phyloP scores from a whole-genome alignment of 2,888 invertebrate genomes.

The Sisyra terminalis region DNA sequence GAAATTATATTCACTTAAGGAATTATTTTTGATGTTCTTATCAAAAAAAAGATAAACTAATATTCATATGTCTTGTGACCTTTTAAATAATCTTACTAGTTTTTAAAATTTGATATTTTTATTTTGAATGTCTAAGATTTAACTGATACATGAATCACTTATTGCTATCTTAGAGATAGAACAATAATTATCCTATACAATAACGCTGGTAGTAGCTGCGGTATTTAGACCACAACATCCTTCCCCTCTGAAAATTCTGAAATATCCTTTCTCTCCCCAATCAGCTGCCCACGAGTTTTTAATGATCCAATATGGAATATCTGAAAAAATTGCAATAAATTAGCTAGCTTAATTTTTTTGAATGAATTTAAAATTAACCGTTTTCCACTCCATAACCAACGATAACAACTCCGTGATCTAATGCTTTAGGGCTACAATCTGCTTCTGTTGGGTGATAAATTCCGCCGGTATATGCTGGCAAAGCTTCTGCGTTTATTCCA shows the following conservation, averaged over 20 bases:
- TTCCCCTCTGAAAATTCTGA: slow-evolving; percentile 83
- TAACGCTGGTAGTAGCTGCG: slow-evolving; percentile 58
- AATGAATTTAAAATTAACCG: slow-evolving; percentile 24
- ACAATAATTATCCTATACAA: no score
- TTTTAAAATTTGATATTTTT: no score
- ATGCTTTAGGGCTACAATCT: slow-evolving; percentile 53
- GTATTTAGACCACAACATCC: slow-evolving; percentile 88
- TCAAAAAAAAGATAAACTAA: no score
- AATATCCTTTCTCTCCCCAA: slow-evolving; percentile 95
- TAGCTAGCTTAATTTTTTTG: slow-evolving; percentile 43
- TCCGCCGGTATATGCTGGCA: slow-evolving; percentile 93
- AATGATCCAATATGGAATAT: slow-evolving; percentile 77
- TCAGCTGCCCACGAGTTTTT: slow-evolving; percentile 88
- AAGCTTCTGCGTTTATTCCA: slow-evolving; percentile 26
- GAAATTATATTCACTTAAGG: no score
- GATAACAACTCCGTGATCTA: slow-evolving; percentile 90
- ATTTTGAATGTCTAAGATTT: no score
- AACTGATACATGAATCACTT: no score
- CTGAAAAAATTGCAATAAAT: slow-evolving; percentile 62
- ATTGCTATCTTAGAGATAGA: no score
- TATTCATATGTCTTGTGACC: no score
- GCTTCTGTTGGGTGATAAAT: slow-evolving; percentile 82
- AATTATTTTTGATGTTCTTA: no score
- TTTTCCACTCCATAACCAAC: slow-evolving; percentile 78
- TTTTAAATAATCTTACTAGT: no score